Evolutionary conservation across 1,140 invertebrate genomes (phyloP).

Genomic region (Apis laboriosa): DNA sequence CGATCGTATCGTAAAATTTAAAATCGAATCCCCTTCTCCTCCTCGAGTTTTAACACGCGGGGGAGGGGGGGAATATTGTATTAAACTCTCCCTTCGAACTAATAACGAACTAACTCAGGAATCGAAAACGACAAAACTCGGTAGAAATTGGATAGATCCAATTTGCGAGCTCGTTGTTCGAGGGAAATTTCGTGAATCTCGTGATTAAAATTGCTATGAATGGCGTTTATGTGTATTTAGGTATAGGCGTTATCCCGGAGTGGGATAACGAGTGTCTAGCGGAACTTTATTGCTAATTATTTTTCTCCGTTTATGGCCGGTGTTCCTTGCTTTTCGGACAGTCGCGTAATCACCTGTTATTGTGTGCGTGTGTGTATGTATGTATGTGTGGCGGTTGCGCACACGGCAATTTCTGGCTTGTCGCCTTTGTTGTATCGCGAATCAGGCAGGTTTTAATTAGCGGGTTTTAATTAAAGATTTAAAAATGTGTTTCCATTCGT

Average conservation of each 20-base stretch:
- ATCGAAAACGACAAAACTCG: too few relatives aligned
- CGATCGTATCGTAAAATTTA: conserved; percentile 53
- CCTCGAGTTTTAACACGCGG: too few relatives aligned
- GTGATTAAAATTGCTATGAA: too few relatives aligned
- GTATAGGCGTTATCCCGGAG: background rate
- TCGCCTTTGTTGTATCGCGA: background rate
- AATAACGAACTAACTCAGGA: too few relatives aligned
- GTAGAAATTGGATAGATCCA: too few relatives aligned
- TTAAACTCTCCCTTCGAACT: too few relatives aligned
- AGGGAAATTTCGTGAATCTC: too few relatives aligned
- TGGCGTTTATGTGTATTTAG: too few relatives aligned
- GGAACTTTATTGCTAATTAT: conserved; percentile 59
- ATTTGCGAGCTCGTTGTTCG: too few relatives aligned
- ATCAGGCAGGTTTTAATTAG: background rate
- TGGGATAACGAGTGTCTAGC: conserved; percentile 15
- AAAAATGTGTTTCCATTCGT: background rate
- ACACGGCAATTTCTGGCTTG: background rate
- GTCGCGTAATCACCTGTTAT: conserved; percentile 46
- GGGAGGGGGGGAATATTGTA: too few relatives aligned
- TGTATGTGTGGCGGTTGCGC: background rate
- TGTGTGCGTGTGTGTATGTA: background rate
- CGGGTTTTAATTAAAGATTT: background rate
- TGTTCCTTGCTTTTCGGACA: conserved; percentile 20
- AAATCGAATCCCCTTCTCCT: conserved; percentile 20
- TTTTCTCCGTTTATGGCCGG: conserved; percentile 46